Percentiles rank a stretch among this genome's conserved stretches.
Evolutionary conservation across 1,140 invertebrate species (phyloP).

Genomic region (Euwallacea similis): DNA sequence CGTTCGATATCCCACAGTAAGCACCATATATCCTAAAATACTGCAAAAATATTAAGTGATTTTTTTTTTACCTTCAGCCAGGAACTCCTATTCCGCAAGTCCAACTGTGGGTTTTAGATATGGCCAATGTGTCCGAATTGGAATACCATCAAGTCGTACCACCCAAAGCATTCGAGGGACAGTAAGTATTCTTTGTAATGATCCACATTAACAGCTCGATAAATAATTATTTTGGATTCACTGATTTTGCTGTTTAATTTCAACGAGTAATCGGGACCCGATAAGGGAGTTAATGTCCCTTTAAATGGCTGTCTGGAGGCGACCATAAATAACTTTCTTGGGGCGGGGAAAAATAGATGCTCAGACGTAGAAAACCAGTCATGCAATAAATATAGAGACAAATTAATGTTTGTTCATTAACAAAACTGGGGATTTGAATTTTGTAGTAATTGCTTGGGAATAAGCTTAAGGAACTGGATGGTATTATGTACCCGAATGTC

Average conservation of each 20-base stretch:
- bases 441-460: too few species aligned
- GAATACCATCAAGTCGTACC: conserved; percentile 67
- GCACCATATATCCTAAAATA: conserved; percentile 14
- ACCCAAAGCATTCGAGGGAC: conserved; percentile 58
- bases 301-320: too few species aligned
- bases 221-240: too few species aligned
- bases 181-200: conserved; percentile 41
- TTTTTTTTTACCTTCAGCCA: conserved; percentile 59
- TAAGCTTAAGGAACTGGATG: too few species aligned
- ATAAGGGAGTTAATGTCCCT: too few species aligned
- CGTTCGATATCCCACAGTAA: conserved; percentile 75
- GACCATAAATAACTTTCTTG: too few species aligned
- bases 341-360: too few species aligned
- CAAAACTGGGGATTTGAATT: neutral
- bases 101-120: conserved; percentile 75
- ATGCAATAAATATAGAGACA: too few species aligned
- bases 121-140: conserved; percentile 66
- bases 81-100: conserved; percentile 84
- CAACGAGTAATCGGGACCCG: too few species aligned
- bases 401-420: neutral
- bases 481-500: too few species aligned
- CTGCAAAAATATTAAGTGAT: neutral
- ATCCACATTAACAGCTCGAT: neutral
- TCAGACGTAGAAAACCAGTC: too few species aligned
- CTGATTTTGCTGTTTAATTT: too few species aligned